Conservation (phyloP, 2,888 invertebrate genomes). For the Germaria angustata region DNA sequence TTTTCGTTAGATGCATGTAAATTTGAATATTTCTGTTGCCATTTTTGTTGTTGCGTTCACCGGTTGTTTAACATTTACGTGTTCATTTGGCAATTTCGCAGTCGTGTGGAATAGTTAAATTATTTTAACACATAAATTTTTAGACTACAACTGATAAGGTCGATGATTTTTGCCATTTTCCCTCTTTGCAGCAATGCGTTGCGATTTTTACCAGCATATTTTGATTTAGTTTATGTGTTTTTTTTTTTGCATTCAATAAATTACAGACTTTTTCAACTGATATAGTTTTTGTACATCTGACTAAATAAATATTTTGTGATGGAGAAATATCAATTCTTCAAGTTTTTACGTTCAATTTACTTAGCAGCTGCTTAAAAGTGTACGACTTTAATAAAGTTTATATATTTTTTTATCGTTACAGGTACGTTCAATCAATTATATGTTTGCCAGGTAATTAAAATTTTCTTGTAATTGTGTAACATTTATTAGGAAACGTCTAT, state of each 20-base stretch:
- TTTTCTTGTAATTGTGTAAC: not conserved
- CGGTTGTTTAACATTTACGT: slow-evolving; percentile 58
- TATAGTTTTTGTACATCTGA: slow-evolving; percentile 15
- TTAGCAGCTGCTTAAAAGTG: slow-evolving; percentile 5
- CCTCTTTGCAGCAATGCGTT: slow-evolving; percentile 7
- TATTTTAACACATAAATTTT: slow-evolving; percentile 50
- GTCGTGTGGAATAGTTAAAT: slow-evolving; percentile 62
- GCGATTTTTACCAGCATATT: slow-evolving; percentile 9
- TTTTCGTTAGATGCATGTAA: not conserved
- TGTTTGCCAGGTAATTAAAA: not conserved
- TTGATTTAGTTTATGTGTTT: not conserved
- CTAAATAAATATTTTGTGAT: slow-evolving; percentile 1
- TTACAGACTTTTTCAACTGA: slow-evolving; percentile 12
- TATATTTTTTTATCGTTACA: slow-evolving; percentile 14
- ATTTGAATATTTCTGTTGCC: slow-evolving; percentile 13
- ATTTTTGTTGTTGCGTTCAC: not conserved
- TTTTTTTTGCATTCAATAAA: not conserved
- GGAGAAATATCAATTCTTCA: not conserved
- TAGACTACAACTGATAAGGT: slow-evolving; percentile 40
- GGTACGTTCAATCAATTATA: slow-evolving; percentile 20
- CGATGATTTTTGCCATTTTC: not conserved
- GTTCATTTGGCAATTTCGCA: slow-evolving; percentile 61
- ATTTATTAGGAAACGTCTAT: too few relatives aligned
- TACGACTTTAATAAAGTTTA: slow-evolving; percentile 12
- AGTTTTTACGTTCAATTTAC: not conserved